Evolutionary conservation across 2,888 invertebrate genomes (phyloP).

Genomic region (Temnothorax unifasciatus): DNA sequence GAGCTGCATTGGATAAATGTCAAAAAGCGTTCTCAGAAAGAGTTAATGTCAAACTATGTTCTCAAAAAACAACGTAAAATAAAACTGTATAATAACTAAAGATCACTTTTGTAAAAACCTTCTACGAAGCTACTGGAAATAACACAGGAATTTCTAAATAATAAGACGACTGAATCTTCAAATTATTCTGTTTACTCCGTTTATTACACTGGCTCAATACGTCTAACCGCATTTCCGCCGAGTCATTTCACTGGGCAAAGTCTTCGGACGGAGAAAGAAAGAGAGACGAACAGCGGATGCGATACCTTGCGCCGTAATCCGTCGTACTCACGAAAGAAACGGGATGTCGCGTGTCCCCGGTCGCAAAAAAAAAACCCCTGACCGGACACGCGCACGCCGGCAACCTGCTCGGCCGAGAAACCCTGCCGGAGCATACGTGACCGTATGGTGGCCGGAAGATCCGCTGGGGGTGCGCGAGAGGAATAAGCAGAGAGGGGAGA

Average conservation of each 20-base stretch:
- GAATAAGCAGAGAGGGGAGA: slow-evolving; percentile 14
- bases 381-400: slow-evolving; percentile 31
- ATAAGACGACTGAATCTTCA: not conserved
- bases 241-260: slow-evolving; percentile 12
- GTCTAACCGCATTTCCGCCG: not conserved
- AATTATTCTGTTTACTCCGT: not conserved
- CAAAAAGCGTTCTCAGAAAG: not conserved
- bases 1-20: not conserved
- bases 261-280: not conserved
- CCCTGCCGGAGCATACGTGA: slow-evolving; percentile 30
- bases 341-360: slow-evolving; percentile 41
- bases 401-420: slow-evolving; percentile 47
- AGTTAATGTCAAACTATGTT: not conserved
- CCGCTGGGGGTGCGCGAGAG: slow-evolving; percentile 57
- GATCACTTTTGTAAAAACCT: not conserved
- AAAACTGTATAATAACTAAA: not conserved
- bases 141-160: not conserved
- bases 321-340: slow-evolving; percentile 13
- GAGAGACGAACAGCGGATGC: slow-evolving; percentile 17
- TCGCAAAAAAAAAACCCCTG: slow-evolving; percentile 4
- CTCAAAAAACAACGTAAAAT: not conserved
- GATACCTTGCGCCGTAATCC: slow-evolving; percentile 28
- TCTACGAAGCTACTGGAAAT: not conserved
- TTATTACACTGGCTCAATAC: not conserved
- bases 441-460: slow-evolving; percentile 54